Percentiles rank a stretch among this genome's conserved stretches.
Evolutionary conservation across 2,888 invertebrate species (phyloP).

Genomic region (Pteria penguin): DNA sequence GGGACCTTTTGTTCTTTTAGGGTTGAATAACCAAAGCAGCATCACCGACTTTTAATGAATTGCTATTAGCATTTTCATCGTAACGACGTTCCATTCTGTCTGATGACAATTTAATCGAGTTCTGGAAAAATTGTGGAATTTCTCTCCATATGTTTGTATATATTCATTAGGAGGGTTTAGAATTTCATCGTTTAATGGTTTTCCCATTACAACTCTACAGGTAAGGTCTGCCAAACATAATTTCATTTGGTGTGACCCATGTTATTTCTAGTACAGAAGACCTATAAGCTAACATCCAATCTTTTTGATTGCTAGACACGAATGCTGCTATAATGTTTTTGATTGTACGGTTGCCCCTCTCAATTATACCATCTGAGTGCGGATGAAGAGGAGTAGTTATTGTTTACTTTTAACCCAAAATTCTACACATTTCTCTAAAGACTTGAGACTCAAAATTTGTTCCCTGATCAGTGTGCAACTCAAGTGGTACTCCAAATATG

Average conservation of each 20-base stretch:
- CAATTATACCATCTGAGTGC: background rate
- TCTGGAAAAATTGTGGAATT: no score
- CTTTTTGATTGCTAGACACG: background rate
- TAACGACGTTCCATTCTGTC: conserved; percentile 28
- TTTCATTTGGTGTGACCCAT: no score
- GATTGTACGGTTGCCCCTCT: background rate
- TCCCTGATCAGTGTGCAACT: conserved; percentile 39
- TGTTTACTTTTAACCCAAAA: conserved; percentile 27
- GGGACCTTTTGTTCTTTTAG: conserved; percentile 5
- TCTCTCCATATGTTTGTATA: no score
- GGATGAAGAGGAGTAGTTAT: background rate
- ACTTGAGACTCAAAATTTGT: conserved; percentile 37
- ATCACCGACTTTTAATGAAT: conserved; percentile 2
- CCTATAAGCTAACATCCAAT: conserved; percentile 19
- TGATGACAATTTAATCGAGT: conserved; percentile 29
- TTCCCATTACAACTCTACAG: no score
- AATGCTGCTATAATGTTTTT: background rate
- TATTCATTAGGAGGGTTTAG: no score
- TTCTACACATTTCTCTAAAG: conserved; percentile 33
- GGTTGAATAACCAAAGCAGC: conserved; percentile 29
- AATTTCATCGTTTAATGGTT: no score
- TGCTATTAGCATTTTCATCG: conserved; percentile 2
- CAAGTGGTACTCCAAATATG: conserved; percentile 33
- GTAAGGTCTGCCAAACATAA: no score
- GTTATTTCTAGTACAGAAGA: no score